These are phyloP conservation scores for Penaeus monodon DNA, from an alignment of 2,888 invertebrate genomes.

Conservation along the genomic window DNA sequence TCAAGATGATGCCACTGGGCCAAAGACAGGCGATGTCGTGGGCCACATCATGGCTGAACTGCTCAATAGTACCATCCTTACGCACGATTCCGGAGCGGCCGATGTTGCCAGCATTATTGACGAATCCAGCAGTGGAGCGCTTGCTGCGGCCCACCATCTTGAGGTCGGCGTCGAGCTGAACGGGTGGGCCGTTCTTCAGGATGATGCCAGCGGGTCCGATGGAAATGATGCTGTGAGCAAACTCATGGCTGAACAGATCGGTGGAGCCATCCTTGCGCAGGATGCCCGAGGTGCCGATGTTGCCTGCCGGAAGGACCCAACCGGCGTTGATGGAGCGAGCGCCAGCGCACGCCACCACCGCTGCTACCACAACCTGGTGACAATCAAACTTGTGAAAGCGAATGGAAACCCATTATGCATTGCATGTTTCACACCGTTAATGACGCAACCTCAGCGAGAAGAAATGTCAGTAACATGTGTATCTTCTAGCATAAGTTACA, in stretches of 20 bases:
- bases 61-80: slow-evolving; percentile 40
- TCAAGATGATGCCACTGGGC: slow-evolving; percentile 47
- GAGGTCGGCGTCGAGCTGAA: slow-evolving; percentile 25
- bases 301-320: not conserved
- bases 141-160: not conserved
- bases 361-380: not conserved
- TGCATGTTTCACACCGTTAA: too few relatives aligned
- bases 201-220: slow-evolving; percentile 56
- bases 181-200: slow-evolving; percentile 42
- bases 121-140: not conserved
- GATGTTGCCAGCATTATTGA: slow-evolving; percentile 9
- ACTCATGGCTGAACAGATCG: slow-evolving; percentile 27
- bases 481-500: too few relatives aligned
- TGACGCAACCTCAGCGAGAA: too few relatives aligned
- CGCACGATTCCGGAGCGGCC: slow-evolving; percentile 50
- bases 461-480: too few relatives aligned
- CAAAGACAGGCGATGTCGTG: slow-evolving; percentile 42
- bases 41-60: slow-evolving; percentile 37
- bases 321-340: not conserved
- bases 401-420: too few relatives aligned
- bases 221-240: slow-evolving; percentile 38
- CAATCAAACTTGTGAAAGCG: too few relatives aligned
- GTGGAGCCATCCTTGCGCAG: slow-evolving; percentile 34
- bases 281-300: slow-evolving; percentile 37
- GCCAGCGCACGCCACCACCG: not conserved